These are phyloP conservation scores for Mantis religiosa DNA, from an alignment of 2,888 invertebrate genomes.

Conservation along the genomic window DNA sequence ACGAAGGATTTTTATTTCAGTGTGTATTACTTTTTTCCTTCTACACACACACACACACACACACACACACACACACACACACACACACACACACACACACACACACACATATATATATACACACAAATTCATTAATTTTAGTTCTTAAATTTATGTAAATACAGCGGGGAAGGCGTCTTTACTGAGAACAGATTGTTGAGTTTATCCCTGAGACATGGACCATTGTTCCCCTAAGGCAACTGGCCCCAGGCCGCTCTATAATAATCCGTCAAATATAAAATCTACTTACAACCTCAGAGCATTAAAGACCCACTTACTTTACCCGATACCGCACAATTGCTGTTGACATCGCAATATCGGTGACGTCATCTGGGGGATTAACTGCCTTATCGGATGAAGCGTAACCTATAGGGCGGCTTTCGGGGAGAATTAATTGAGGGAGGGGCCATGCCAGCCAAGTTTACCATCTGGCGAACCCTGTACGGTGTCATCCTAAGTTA, in stretches of 20 bases:
- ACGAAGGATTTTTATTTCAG: too few species aligned
- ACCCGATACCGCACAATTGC: neutral
- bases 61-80: too few species aligned
- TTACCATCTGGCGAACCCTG: neutral
- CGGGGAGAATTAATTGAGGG: constrained; percentile 1
- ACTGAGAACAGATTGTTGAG: too few species aligned
- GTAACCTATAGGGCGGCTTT: neutral
- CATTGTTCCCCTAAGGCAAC: neutral
- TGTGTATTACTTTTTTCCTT: too few species aligned
- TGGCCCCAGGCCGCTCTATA: neutral
- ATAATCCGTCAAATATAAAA: neutral
- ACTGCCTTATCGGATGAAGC: neutral
- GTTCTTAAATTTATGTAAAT: too few species aligned
- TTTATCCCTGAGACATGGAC: neutral
- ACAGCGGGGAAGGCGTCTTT: too few species aligned
- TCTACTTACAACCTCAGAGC: constrained; percentile 11
- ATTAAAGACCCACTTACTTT: constrained; percentile 7
- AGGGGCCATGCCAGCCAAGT: neutral
- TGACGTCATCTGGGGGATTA: constrained; percentile 4
- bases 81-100: too few species aligned
- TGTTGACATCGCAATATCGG: neutral
- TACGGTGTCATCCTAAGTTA: neutral
- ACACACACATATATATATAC: too few species aligned
- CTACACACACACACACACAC: too few species aligned
- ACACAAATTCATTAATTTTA: too few species aligned